Evolutionary conservation across 2,797 vertebrate genomes (phyloP), one percentile per base, ranked within the genome.

Genomic region (Sylvilagus floridanus): DNA sequence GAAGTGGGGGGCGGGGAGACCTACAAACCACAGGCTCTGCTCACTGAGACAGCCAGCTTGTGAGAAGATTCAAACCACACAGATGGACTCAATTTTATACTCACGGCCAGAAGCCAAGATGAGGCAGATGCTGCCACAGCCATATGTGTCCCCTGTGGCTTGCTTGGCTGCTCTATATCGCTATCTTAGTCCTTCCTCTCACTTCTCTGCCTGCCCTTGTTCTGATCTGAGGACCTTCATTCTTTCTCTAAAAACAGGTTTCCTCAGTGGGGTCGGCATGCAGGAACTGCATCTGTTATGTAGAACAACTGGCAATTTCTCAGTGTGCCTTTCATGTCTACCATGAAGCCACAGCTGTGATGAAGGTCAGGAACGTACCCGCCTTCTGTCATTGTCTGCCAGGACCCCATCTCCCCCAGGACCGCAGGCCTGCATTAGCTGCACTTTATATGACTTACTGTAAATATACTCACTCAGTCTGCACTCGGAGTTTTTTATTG

Each of bases 21-120:
- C 54, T 57, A 57, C 54, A 57, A 69, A 32, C 66, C 66, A 19
- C 66, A 21, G 7, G 66, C n/a, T 19, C 3, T 21, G n/a, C n/a
- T 69, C 19, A 19, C 4, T 8, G 52, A 85, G 17, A 52, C 16
- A 57, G 66, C 24, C 22, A 30, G 32, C 30, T 42, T 37, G 24
- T 69, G 32, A 42, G 32, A 68, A 2, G 2, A 9, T 21, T 4
- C 11, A 21, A 19, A 7, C 63, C 13, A 0, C 8, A 52, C 12
- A 19, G 60, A 3, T 24, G 68, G 57, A 30, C 50, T 60, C 35
- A 19, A 14, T 73, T 60, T 47, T 65, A 50, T 9, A 1, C 21
- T 50, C 19, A 1, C 10, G 69, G 24, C 13, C 24, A 14, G 72
- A 26, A 28, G 28, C 22, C 0, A 0, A 9, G 42, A 30, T 13